Percentiles rank a stretch among this genome's conserved stretches.
phyloP scores from a whole-genome alignment of 2,797 vertebrate species.

The Graptemys geographica region DNA sequence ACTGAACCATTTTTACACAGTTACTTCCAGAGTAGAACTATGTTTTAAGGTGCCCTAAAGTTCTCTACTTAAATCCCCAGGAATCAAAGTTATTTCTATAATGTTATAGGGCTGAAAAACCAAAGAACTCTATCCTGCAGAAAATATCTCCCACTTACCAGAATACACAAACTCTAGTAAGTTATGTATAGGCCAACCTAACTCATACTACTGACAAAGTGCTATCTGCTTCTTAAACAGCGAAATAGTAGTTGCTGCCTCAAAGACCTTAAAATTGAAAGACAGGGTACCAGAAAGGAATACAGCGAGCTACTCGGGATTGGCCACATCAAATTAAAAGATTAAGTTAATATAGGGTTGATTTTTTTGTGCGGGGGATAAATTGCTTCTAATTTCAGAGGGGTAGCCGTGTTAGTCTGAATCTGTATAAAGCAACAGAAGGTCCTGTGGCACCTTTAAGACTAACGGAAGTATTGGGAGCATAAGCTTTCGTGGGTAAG shows the following conservation, averaged over 20 bases:
- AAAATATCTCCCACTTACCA: neutral
- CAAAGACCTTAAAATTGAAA: neutral
- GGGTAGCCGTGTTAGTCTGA: no score
- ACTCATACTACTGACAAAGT: neutral
- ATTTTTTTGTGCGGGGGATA: neutral
- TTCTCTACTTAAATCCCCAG: neutral
- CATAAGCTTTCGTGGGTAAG: no score
- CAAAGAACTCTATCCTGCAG: neutral
- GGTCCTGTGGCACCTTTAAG: no score
- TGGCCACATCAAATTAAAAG: neutral
- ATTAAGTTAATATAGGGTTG: neutral
- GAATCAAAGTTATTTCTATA: neutral
- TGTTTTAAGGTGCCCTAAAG: accelerated
- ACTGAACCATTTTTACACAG: accelerated
- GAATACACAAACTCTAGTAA: neutral
- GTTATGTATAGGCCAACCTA: neutral
- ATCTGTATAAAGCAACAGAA: no score
- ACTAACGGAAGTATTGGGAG: no score
- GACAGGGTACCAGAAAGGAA: neutral
- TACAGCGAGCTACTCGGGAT: neutral
- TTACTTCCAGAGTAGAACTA: accelerated
- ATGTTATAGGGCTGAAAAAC: neutral
- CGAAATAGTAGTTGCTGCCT: no score
- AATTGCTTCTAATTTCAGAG: neutral
- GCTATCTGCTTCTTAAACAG: neutral